Base-by-base conservation (phyloP, 2,113 vertebrate species). In the Sebastes schlegelii region DNA sequence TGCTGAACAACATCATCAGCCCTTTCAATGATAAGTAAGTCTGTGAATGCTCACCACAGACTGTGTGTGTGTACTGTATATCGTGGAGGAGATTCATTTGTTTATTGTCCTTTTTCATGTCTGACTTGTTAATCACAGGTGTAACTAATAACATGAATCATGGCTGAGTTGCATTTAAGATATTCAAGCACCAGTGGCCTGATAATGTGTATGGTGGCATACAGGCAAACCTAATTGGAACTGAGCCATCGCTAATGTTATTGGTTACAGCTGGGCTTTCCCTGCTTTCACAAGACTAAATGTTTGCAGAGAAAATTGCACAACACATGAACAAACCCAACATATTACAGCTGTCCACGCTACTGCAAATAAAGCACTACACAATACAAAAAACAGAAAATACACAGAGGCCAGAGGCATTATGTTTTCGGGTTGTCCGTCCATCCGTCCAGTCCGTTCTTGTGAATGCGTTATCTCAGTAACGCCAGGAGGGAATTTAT, bases 131-230 rank as follows among this genome's bases (percentile, higher is more conserved):
- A 17, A 48, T 46, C 34, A 34, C 34, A 34, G 34, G 34, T 34
- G 34, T 34, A 34, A 34, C 34, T 34, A 34, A 34, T n/a, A 74
- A 46, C 45, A 60, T 66, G 16, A 45, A 73, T 52, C 17, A 43
- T 75, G 34, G 23, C 48, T 54, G 60, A 63, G 10, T 40, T 79
- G 16, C 34, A 46, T 23, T 52, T 14, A 67, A 34, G 10, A 78
- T 19, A 9, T 55, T 23, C 34, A 46, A 52, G n/a, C 43, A 8
- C 7, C 26, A 11, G 45, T 6, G 26, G 4, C 17, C 26, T 42
- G 60, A 52, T 52, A 21, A 63, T 54, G 17, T 40, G 23, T 62
- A 8, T 13, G 23, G 23, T 16, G 72, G 72, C 12, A 17, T n/a
- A n/a, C 23, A 21, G 26, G 19, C 7, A 21, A 46, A 49, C 45